Conservation (phyloP, 2,113 vertebrate genomes). For the Trichechus manatus region DNA sequence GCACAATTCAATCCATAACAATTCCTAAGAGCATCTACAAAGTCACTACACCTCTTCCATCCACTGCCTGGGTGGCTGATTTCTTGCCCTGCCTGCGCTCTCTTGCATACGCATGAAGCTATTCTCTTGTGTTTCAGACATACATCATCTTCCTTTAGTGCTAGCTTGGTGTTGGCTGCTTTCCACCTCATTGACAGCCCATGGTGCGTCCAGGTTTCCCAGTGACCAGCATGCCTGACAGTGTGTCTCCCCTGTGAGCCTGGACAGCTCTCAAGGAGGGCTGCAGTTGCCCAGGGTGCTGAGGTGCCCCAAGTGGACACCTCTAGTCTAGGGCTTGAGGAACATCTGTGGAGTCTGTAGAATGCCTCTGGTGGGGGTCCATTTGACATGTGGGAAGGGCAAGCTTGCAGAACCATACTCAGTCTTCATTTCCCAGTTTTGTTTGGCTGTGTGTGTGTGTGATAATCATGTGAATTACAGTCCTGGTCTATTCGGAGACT, state of each 20-base stretch:
- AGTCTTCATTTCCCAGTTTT: not conserved
- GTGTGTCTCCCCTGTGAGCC: fast-evolving
- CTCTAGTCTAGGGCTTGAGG: not conserved
- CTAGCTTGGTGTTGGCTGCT: not conserved
- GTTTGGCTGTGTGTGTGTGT: conserved; percentile 7
- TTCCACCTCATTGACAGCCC: not conserved
- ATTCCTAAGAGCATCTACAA: not conserved
- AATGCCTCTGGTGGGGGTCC: not conserved
- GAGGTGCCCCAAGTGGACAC: not conserved
- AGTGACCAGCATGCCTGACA: not conserved
- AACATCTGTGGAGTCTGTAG: not conserved
- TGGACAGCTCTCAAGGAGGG: not conserved
- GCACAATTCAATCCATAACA: too few species aligned
- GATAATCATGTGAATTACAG: not conserved
- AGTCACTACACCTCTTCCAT: not conserved
- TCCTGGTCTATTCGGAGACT: conserved; percentile 29
- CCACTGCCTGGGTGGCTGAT: not conserved
- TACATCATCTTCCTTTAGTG: not conserved
- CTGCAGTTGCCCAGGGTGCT: not conserved
- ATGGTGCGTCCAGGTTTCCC: not conserved
- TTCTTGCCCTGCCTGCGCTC: not conserved
- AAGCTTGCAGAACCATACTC: not conserved
- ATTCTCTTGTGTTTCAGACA: fast-evolving
- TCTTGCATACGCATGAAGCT: not conserved
- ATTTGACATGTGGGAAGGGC: not conserved